These are phyloP conservation scores for Danio tinwini DNA, from an alignment of 2,797 vertebrate species.

Conservation along the genomic window DNA sequence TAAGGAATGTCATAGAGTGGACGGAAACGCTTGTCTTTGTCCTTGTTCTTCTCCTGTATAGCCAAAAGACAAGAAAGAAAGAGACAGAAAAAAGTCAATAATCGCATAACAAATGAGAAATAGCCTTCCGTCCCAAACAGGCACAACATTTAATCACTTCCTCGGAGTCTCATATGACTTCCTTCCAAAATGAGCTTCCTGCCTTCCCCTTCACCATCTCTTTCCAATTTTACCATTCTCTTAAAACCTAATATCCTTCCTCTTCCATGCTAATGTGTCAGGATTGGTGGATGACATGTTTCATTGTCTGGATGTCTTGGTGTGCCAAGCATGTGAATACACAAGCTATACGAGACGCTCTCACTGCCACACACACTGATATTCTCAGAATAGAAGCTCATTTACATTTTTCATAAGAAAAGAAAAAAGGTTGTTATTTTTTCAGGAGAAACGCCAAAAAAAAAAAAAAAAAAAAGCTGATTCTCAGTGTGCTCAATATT, in stretches of 20 bases:
- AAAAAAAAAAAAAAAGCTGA: background rate
- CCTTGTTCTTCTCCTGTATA: constrained; percentile 85
- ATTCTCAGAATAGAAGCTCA: constrained; percentile 72
- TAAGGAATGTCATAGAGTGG: constrained; percentile 98
- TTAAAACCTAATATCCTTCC: constrained; percentile 38
- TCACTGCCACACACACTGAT: constrained; percentile 48
- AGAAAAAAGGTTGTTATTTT: background rate
- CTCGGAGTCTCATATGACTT: constrained; percentile 1
- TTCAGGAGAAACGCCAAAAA: background rate
- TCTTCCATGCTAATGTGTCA: constrained; percentile 25
- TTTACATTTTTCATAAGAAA: constrained; percentile 73
- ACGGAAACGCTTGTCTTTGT: constrained; percentile 97
- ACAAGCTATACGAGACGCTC: constrained; percentile 6
- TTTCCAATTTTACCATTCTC: constrained; percentile 31
- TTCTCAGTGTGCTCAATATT: background rate
- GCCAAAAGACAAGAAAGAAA: constrained; percentile 11
- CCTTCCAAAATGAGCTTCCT: constrained; percentile 7
- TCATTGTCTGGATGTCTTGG: constrained; percentile 37
- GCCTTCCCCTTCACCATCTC: background rate
- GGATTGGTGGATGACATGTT: constrained; percentile 42
- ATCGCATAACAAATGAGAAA: constrained; percentile 16
- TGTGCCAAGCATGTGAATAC: constrained; percentile 32
- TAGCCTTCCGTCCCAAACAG: constrained; percentile 5
- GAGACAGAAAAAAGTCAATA: background rate
- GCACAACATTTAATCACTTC: constrained; percentile 21